Base-by-base conservation (phyloP, 1,140 invertebrate genomes). In the Diorhabda elongata region DNA sequence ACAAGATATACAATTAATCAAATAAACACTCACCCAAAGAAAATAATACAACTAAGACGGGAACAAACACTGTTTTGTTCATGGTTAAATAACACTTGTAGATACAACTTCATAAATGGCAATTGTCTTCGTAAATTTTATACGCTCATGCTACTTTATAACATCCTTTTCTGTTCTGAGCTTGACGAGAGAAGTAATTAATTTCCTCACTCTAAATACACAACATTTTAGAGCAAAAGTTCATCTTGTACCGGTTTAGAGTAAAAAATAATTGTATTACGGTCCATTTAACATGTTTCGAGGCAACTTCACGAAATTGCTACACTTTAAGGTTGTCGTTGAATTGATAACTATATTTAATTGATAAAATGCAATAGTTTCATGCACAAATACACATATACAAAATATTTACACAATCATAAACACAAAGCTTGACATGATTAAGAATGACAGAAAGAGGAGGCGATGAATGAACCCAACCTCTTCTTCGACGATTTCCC, bases 181-280 rank as follows among this genome's bases (percentile, higher is more conserved):
- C 47, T 52, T 52, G 6, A 3, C n/a, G n/a, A 52, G n/a, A 8
- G 47, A 52, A 52, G 47, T 52, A 52, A 8, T 52, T 8, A 52
- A 52, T 52, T 52, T 8, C 47, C 47, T 26, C 26, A 26, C 26
- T 26, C 26, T 52, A 52, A n/a, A 52, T n/a, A 52, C 47, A 52
- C 6, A 6, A 52, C 6, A 64, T 64, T 64, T 64, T 56, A 64
- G 63, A 64, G 63, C 63, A 64, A 64, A 64, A 64, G 63, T 64
- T 64, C 63, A 64, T 56, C 47, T 26, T 56, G 52, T 64, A 64
- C 63, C 63, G 63, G 63, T 64, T 64, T 64, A 44, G 8, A n/a
- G 44, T 52, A 52, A 52, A 52, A 52, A 52, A 52, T 52, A 52
- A n/a, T n/a, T 8, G 47, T 52, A 52, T 8, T 52, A n/a, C n/a